phyloP scores from a whole-genome alignment of 2,888 invertebrate species.

The Ditula angustiorana region DNA sequence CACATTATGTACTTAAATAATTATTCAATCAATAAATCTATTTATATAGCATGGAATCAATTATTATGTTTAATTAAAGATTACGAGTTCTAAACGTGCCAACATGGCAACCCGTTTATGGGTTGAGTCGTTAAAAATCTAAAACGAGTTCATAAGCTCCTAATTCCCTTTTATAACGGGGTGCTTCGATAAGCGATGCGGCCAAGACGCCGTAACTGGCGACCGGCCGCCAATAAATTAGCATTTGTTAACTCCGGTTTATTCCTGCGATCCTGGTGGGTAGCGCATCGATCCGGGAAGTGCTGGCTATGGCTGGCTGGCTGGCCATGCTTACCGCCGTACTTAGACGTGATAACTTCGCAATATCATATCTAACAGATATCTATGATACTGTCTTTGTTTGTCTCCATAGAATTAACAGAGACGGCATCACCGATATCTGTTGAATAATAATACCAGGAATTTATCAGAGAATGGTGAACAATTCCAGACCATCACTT shows the following conservation, averaged over 20 bases:
- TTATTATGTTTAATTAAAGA: neutral
- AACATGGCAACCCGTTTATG: slow-evolving; percentile 8
- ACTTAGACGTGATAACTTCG: no score
- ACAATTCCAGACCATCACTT: no score
- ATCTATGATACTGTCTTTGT: no score
- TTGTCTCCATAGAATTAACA: no score
- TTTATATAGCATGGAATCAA: no score
- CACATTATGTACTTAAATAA: neutral
- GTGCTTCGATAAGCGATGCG: slow-evolving; percentile 44
- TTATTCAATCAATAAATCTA: neutral
- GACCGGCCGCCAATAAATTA: slow-evolving; percentile 44
- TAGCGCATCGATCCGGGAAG: neutral
- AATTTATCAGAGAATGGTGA: neutral
- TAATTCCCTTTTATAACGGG: slow-evolving; percentile 41
- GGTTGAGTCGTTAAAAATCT: slow-evolving; percentile 21
- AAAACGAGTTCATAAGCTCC: slow-evolving; percentile 41
- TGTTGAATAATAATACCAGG: no score
- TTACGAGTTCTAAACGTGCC: slow-evolving; percentile 3
- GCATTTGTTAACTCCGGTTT: slow-evolving; percentile 45
- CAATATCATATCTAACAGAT: no score
- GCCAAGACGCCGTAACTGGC: slow-evolving; percentile 47
- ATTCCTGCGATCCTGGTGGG: slow-evolving; percentile 8
- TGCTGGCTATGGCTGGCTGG: no score
- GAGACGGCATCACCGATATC: no score
- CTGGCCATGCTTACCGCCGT: no score